Evolutionary conservation across 2,113 vertebrate species (phyloP), one percentile per base, ranked within the genome.

Genomic region (Albula glossodonta): DNA sequence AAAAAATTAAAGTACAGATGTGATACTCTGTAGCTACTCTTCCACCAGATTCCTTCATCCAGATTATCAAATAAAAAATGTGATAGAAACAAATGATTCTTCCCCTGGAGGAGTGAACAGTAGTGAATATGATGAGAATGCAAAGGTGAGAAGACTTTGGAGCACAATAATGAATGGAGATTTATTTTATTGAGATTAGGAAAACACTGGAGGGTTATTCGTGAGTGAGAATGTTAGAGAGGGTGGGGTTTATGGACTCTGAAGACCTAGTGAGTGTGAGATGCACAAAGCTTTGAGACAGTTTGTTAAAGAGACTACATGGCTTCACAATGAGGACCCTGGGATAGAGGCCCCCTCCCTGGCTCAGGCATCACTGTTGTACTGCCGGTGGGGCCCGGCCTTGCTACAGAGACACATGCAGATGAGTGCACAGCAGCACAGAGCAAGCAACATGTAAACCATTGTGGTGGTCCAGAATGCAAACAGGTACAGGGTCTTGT

Each of bases 401-500:
- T 50, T 82, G 15, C 51, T 51, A 8, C 25, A 93, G 15, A 92
- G 0, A 52, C 0, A 93, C 19, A 85, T 56, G 83, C 90, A 89
- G 79, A 84, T 0, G 0, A 93, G 1, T 1, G 80, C 11, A 4
- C 89, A 90, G 0, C n/a, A 93, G 0, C 1, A 77, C 4, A 4
- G 91, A 0, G 4, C 89, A 17, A 93, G 2, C 0, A 92, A 0
- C 77, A 95, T 90, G 90, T 94, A 95, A 50, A 53, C 50, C 78
- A 94, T 0, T 0, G 88, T 94, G 78, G 88, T 94, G 88, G 80
- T 93, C 92, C 95, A 96, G 92, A 96, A 95, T 8, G 95, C 94
- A 31, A 90, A 96, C 83, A 92, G 81, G 90, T 96, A 95, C 7
- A 96, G 74, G 0, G 89, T 93, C 88, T 86, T 93, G 78, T 95